Base-by-base conservation (phyloP, 2,888 invertebrate genomes). In the Carcina quercana region DNA sequence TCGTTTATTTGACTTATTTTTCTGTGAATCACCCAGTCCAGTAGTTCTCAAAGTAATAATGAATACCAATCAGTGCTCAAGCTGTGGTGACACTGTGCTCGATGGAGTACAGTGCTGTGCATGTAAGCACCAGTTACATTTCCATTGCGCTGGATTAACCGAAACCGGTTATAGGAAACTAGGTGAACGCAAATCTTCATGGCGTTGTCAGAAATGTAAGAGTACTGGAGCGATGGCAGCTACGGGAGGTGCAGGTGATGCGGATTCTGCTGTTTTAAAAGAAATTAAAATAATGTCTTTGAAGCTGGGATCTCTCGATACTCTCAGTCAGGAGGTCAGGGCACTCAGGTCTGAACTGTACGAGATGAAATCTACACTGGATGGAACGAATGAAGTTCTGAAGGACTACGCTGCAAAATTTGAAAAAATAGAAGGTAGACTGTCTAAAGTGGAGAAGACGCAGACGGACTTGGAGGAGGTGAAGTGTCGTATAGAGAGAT, bases 241-340 rank as follows among this genome's bases (percentile, higher is more conserved):
- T 8, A 19, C 19, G 7, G 19, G 7, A 6, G 19, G n/a, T n/a
- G n/a, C n/a, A n/a, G n/a, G n/a, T n/a, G 25, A 25, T 5, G 13
- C 25, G 7, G n/a, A 5, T 7, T 25, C 25, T 6, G 13, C 13
- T 13, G 6, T 25, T 13, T 13, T 25, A n/a, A n/a, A 12, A 6
- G 26, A 26, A 26, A 14, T 26, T 8, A 26, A 15, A 10, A 8
- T 10, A 3, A 5, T 26, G 26, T 14, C 26, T 10, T 8, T 8
- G 3, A 26, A 26, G 15, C 15, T 26, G 15, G 15, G 3, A 3
- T n/a, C 15, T 5, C 15, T 26, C 3, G 26, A 26, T 10, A 15
- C 26, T 8, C 10, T 26, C 6, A n/a, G 15, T 4, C 26, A 26
- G 26, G 26, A 26, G 15, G 26, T 26, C 4, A 26, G 10, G 26